A percentile compares a stretch with the other conserved stretches of the same genome.
phyloP scores from a whole-genome alignment of 2,888 invertebrate genomes.

The Zhuqinia jingwanae region DNA sequence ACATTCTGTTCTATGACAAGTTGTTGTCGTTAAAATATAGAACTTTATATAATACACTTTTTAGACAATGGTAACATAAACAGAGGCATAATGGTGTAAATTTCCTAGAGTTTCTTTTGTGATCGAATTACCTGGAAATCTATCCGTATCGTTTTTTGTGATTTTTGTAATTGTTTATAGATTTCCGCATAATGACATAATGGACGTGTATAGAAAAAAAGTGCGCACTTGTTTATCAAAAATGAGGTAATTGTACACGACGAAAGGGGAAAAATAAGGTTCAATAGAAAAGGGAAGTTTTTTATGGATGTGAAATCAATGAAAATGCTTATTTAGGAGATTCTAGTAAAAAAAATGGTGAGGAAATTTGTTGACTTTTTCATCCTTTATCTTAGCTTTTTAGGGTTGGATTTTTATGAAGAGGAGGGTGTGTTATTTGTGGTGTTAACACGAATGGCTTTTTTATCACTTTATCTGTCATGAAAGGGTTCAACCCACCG shows the following conservation, averaged over 20 bases:
- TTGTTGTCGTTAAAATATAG: too few relatives aligned
- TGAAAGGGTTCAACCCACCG: conserved; percentile 69
- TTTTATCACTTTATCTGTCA: conserved; percentile 63
- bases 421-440: conserved; percentile 57
- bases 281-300: not conserved
- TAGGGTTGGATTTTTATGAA: conserved; percentile 58
- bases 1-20: too few relatives aligned
- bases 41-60: too few relatives aligned
- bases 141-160: too few relatives aligned
- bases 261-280: not conserved
- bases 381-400: conserved; percentile 24
- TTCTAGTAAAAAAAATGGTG: conserved; percentile 17
- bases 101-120: not conserved
- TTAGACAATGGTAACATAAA: not conserved
- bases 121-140: too few relatives aligned
- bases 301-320: not conserved
- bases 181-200: too few relatives aligned
- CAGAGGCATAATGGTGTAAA: not conserved
- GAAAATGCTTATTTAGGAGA: not conserved
- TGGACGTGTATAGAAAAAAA: too few relatives aligned
- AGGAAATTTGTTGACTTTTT: conserved; percentile 55
- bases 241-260: not conserved
- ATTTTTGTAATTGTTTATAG: too few relatives aligned
- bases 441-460: conserved; percentile 65
- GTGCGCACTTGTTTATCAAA: not conserved